These are phyloP conservation scores for Cyphomyrus discorhynchus DNA, from an alignment of 2,113 vertebrate genomes.

Conservation along the genomic window DNA sequence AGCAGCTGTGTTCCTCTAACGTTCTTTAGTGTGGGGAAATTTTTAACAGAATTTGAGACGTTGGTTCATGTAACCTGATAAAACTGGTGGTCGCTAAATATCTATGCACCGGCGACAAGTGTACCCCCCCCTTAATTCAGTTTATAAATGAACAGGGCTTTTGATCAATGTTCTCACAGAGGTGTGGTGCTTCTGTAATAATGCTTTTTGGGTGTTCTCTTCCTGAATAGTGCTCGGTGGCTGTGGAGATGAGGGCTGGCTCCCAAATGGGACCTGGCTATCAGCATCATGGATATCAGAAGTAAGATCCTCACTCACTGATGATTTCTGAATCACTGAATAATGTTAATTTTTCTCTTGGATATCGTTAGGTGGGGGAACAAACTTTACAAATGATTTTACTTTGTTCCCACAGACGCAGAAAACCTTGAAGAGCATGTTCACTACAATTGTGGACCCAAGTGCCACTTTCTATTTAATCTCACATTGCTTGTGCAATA, in stretches of 20 bases:
- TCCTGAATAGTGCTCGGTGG: constrained; percentile 75
- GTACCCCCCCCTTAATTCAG: not conserved
- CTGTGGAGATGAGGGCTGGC: constrained; percentile 85
- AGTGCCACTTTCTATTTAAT: constrained; percentile 9
- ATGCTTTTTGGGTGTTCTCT: too few relatives aligned
- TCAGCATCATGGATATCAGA: constrained; percentile 78
- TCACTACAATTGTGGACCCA: not conserved
- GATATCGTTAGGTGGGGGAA: not conserved
- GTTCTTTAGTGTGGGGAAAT: not conserved
- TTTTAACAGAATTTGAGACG: not conserved
- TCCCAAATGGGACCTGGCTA: constrained; percentile 78
- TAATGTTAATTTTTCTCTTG: not conserved
- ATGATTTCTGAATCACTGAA: not conserved
- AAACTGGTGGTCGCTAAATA: not conserved
- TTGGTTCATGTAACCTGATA: not conserved
- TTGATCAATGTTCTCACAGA: not conserved
- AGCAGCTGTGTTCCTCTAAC: not conserved
- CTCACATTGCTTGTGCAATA: constrained; percentile 53
- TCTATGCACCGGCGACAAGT: not conserved
- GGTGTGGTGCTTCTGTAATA: not conserved
- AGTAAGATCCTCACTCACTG: constrained; percentile 64
- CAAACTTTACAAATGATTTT: not conserved
- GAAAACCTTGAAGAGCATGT: constrained; percentile 66
- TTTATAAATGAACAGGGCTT: not conserved
- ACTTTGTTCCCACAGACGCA: constrained; percentile 61